Conservation (phyloP, 1,140 invertebrate species). For the Aculops lycopersici region DNA sequence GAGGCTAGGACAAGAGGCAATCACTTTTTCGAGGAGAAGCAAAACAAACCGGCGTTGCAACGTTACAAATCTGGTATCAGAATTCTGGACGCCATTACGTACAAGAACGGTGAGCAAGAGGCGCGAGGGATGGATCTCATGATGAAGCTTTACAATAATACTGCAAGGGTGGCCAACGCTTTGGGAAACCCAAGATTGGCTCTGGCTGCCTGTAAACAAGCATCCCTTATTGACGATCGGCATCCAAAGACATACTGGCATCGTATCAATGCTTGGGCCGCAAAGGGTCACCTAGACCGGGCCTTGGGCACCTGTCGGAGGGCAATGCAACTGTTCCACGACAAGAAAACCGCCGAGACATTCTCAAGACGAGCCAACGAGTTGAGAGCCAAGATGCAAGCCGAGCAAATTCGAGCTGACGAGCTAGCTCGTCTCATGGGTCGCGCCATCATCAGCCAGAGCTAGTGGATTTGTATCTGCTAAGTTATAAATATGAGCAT, state of each 20-base stretch:
- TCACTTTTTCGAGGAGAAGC: constrained; percentile 42
- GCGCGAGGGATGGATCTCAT: constrained; percentile 26
- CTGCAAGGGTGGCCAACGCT: constrained; percentile 1
- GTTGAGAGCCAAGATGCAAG: no score
- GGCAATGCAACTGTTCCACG: no score
- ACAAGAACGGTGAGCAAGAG: constrained; percentile 18
- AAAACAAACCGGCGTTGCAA: constrained; percentile 31
- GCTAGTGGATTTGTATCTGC: no score
- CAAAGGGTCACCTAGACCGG: not conserved
- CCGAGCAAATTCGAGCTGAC: no score
- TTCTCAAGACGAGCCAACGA: no score
- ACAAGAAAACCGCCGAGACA: no score
- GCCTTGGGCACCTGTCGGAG: not conserved
- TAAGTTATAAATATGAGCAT: no score
- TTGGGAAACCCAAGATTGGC: constrained; percentile 1
- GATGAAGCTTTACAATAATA: constrained; percentile 24
- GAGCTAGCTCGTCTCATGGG: no score
- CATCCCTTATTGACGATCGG: constrained; percentile 1
- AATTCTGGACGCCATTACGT: constrained; percentile 9
- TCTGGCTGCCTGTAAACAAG: constrained; percentile 1
- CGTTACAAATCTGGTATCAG: constrained; percentile 40
- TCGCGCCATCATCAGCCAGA: no score
- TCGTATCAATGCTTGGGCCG: not conserved
- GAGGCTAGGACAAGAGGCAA: constrained; percentile 20
- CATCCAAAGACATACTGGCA: constrained; percentile 5